Base-by-base conservation (phyloP, 2,113 vertebrate species). In the Megaceryle torquata region DNA sequence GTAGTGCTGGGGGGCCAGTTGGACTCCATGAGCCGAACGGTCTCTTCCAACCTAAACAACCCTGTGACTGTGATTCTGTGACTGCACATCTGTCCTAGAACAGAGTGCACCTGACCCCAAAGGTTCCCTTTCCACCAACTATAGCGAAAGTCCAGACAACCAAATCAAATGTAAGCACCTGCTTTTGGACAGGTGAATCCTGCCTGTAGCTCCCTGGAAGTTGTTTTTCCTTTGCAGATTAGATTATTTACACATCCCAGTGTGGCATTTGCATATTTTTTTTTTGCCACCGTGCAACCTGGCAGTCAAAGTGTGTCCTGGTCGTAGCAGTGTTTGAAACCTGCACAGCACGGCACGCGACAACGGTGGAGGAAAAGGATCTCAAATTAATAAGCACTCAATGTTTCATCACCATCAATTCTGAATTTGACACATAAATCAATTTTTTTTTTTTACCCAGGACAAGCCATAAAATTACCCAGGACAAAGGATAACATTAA, bases 401-500 rank as follows among this genome's bases (percentile, higher is more conserved):
- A 83, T n/a, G 33, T 91, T 92, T 80, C 41, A 56, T 68, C 44
- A 31, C 29, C 60, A 43, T 88, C 90, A 35, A 71, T 88, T 86
- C 10, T 59, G 46, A 89, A 81, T 87, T 82, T 85, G 91, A 90
- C 82, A 75, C 33, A 39, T 29, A 48, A 75, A 90, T 85, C 70
- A 57, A 53, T 41, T 41, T 41, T 41, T 41, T 41, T 46, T 75
- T 75, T 75, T 92, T 79, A 90, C 37, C 33, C 61, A 76, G 84
- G 65, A 88, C 70, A 78, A 93, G 78, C 75, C 60, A 56, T 44
- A 85, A 56, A 59, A 72, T 77, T 54, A 50, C 39, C 25, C 54
- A 89, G 82, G 72, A 84, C 86, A 93, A 89, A 82, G 51, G 48
- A 26, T 50, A 85, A 88, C 88, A 91, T 88, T 82, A 90, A 71